Evolutionary conservation across 2,888 invertebrate species (phyloP).

Genomic region (Pemphredon lugubris): DNA sequence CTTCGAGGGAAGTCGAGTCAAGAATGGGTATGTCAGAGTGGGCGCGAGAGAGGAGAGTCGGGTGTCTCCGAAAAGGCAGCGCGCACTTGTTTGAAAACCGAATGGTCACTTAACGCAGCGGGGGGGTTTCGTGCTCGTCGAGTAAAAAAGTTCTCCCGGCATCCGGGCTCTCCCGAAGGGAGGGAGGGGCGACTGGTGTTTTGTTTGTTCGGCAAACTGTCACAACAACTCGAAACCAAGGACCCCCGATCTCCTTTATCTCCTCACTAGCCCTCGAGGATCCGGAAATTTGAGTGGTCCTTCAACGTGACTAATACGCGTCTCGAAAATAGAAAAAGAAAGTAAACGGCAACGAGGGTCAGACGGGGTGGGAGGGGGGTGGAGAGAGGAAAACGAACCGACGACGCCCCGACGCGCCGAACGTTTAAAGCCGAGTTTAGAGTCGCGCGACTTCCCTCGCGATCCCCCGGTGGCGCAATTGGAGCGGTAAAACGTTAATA

Average conservation of each 20-base stretch:
- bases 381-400: background rate
- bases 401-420: no score
- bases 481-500: no score
- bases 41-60: slow-evolving; percentile 35
- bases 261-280: slow-evolving; percentile 28
- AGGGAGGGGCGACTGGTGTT: slow-evolving; percentile 59
- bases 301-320: slow-evolving; percentile 41
- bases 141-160: slow-evolving; percentile 54
- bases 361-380: background rate
- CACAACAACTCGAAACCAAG: slow-evolving; percentile 74
- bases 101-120: slow-evolving; percentile 66
- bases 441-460: no score
- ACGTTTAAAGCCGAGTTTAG: no score
- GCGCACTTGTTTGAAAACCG: slow-evolving; percentile 56
- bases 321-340: slow-evolving; percentile 1
- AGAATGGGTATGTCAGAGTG: slow-evolving; percentile 15
- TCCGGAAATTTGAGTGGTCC: slow-evolving; percentile 64
- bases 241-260: slow-evolving; percentile 22
- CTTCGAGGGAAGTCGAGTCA: background rate
- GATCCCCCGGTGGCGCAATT: no score
- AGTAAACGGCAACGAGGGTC: background rate
- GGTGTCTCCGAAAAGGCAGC: slow-evolving; percentile 39
- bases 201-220: slow-evolving; percentile 77
- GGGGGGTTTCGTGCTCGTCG: slow-evolving; percentile 46
- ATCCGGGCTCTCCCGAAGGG: slow-evolving; percentile 43